Evolutionary conservation across 2,113 vertebrate species (phyloP).

Genomic region (Microtus pennsylvanicus): DNA sequence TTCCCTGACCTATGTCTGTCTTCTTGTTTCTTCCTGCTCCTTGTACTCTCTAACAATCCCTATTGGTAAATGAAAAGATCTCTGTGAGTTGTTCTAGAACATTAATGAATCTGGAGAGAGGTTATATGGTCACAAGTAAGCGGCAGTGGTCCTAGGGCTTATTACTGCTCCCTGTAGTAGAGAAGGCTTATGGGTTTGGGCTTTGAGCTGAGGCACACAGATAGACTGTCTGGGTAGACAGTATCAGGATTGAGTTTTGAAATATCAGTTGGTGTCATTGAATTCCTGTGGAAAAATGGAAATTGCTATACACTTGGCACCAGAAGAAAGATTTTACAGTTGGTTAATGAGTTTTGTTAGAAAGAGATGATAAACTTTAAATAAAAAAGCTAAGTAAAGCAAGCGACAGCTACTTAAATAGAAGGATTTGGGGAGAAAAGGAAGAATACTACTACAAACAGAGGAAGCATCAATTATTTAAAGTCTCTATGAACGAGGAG

Average conservation of each 20-base stretch:
- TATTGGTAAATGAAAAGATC: neutral
- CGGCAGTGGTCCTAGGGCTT: neutral
- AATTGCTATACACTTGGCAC: neutral
- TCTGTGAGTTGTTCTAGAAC: neutral
- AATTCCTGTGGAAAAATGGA: neutral
- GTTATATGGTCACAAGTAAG: neutral
- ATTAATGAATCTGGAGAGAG: neutral
- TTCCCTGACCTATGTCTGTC: neutral
- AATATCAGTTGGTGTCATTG: neutral
- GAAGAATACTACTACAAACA: neutral
- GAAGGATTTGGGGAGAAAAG: neutral
- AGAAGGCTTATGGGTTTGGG: neutral
- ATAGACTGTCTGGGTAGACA: neutral
- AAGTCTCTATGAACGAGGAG: constrained; percentile 20
- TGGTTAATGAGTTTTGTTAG: neutral
- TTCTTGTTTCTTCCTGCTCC: neutral
- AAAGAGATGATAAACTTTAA: neutral
- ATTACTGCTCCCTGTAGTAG: no score
- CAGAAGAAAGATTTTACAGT: neutral
- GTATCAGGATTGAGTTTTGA: neutral
- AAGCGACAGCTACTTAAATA: neutral
- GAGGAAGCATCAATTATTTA: neutral
- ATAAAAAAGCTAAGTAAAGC: neutral
- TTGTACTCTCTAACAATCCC: neutral
- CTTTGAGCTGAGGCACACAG: neutral